phyloP scores from a whole-genome alignment of 2,797 vertebrate species.

The Myotis vivesi region DNA sequence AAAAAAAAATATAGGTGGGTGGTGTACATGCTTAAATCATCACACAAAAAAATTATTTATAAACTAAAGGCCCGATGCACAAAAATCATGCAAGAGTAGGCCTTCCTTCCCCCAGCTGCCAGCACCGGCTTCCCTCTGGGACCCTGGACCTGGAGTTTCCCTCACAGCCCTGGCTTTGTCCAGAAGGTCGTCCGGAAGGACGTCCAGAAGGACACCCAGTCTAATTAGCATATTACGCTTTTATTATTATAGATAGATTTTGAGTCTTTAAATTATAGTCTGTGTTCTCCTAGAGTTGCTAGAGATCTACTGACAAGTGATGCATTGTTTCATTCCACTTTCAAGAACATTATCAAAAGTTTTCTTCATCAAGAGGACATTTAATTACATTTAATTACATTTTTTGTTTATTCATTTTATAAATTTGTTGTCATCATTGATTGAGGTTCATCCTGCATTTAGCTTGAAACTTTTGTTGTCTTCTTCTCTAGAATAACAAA shows the following conservation, averaged over 20 bases:
- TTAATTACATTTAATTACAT: background rate
- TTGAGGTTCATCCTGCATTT: background rate
- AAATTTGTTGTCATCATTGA: background rate
- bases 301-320: background rate
- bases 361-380: background rate
- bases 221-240: no score
- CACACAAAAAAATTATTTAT: background rate
- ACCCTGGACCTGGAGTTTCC: no score
- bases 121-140: no score
- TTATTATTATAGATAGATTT: background rate
- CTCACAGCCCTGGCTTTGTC: no score
- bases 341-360: background rate
- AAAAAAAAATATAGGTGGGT: background rate
- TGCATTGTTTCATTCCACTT: background rate
- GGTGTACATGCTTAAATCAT: background rate
- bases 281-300: background rate
- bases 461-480: background rate
- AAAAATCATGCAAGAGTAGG: no score
- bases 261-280: background rate
- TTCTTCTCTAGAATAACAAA: background rate
- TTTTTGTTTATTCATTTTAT: background rate
- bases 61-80: no score
- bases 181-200: no score
- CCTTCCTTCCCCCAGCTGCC: no score
- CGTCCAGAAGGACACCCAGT: no score